Percentiles rank a stretch among this genome's conserved stretches.
phyloP scores from a whole-genome alignment of 2,797 vertebrate species.

The Rhinophrynus dorsalis region DNA sequence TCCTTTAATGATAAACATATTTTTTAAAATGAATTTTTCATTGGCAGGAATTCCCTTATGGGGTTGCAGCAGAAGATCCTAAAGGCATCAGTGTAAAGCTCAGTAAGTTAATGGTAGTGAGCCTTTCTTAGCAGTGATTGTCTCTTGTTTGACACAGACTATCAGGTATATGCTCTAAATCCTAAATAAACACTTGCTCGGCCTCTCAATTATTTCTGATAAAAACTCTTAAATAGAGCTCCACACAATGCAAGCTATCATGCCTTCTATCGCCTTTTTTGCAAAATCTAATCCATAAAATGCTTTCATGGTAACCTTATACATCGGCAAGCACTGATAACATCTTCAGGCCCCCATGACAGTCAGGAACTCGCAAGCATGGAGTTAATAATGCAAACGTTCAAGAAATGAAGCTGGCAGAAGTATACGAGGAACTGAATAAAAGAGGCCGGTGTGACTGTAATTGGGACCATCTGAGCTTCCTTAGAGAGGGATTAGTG shows the following conservation, averaged over 20 bases:
- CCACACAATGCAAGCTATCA: constrained; percentile 62
- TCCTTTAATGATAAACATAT: constrained; percentile 56
- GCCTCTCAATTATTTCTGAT: constrained; percentile 53
- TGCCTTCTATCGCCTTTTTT: constrained; percentile 71
- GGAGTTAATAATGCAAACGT: constrained; percentile 96
- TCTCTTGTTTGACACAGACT: constrained; percentile 51
- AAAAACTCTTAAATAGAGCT: constrained; percentile 49
- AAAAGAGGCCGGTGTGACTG: constrained; percentile 80
- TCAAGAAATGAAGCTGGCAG: constrained; percentile 80
- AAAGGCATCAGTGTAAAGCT: constrained; percentile 45
- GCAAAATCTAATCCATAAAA: constrained; percentile 89
- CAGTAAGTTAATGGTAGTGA: constrained; percentile 10
- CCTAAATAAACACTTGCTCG: constrained; percentile 62
- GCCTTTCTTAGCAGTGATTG: constrained; percentile 49
- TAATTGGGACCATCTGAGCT: constrained; percentile 99
- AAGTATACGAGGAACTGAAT: constrained; percentile 75
- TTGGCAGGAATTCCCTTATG: constrained; percentile 42
- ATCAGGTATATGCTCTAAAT: constrained; percentile 55
- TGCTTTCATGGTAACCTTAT: constrained; percentile 94
- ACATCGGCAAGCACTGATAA: constrained; percentile 85
- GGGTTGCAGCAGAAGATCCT: constrained; percentile 53
- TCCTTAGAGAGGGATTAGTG: constrained; percentile 92
- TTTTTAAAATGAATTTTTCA: constrained; percentile 28
- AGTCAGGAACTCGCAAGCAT: constrained; percentile 94
- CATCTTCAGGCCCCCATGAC: constrained; percentile 94